Evolutionary conservation across 2,888 invertebrate genomes (phyloP), one percentile per base, ranked within the genome.

Genomic region (Imbricaverruca yamaguchii): DNA sequence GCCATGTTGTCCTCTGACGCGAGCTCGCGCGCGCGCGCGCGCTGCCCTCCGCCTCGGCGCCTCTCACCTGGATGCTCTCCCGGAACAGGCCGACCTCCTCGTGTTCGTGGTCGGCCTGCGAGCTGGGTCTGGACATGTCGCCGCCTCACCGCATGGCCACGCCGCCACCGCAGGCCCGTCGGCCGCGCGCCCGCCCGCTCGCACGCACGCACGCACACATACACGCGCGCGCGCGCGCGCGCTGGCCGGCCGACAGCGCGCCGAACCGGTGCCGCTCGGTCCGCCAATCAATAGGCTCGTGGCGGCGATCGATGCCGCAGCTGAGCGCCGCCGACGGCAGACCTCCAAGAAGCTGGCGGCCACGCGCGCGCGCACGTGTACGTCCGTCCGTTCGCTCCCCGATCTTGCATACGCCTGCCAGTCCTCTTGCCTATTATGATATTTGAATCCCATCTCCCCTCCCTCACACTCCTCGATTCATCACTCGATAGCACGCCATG

Each of bases 91-190:
- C 53, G 74, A 39, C 13, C 18, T 74, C 74, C 53, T 74, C 53
- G 18, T 12, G 53, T 12, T 74, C 74, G 74, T 53, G 53, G 74
- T 74, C 74, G 53, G 74, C 53, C 74, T 53, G 74, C 74, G 74
- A 74, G 53, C 53, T 74, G 39, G 74, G 74, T 18, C 74, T 53
- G 74, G 74, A 74, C 74, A 74, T 74, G 13, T 39, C 74, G 53
- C 0, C 4, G 3, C 7, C 59, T 74, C 74, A 74, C 53, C 53
- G 8, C 74, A 74, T 74, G 74, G 15, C 74, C 15, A 15, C 59
- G 59, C 7, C 12, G 59, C 59, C 4, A 39, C 39, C 39, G 39
- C 39, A 39, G 39, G 2, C 39, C 2, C 4, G 25, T 11, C 12
- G 65, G 65, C 65, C n/a, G 4, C 65, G 65, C 23, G 61, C 61